A percentile compares a stretch with the other conserved stretches of the same genome.
Evolutionary conservation across 1,140 invertebrate genomes (phyloP).

Genomic region (Aphelenchoides avenae): DNA sequence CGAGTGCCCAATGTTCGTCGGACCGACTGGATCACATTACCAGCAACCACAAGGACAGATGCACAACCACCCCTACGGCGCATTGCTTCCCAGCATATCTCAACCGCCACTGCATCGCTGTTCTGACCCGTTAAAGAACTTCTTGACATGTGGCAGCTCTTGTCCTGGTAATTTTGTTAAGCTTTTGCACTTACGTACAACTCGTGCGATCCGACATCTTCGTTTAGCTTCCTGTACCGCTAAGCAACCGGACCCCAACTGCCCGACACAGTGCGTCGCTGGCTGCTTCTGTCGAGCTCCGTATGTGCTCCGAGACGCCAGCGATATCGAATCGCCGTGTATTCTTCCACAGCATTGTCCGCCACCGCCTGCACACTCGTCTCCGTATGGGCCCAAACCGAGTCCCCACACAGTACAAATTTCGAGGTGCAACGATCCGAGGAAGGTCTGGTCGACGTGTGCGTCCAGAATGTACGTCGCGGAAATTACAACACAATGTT

Average conservation of each 20-base stretch:
- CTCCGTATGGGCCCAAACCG: too few species aligned
- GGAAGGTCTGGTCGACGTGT: too few species aligned
- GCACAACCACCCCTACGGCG: too few species aligned
- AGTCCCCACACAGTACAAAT: too few species aligned
- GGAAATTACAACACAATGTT: too few species aligned
- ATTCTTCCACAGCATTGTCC: slow-evolving; percentile 25
- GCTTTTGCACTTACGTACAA: background rate
- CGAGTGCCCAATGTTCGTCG: slow-evolving; percentile 24
- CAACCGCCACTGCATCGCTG: too few species aligned
- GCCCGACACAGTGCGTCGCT: slow-evolving; percentile 5
- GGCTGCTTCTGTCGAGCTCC: slow-evolving; percentile 35
- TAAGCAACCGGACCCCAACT: slow-evolving; percentile 8
- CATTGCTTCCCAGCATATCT: too few species aligned
- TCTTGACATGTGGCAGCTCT: slow-evolving; percentile 25
- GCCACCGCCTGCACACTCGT: background rate
- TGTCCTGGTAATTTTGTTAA: slow-evolving; percentile 16
- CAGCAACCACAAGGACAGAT: slow-evolving; percentile 7
- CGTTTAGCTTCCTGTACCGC: slow-evolving; percentile 9
- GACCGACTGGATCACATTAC: background rate
- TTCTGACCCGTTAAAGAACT: slow-evolving; percentile 33
- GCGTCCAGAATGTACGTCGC: too few species aligned
- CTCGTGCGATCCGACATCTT: background rate
- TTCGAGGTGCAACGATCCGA: too few species aligned
- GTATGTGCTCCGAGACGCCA: slow-evolving; percentile 22
- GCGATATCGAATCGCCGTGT: slow-evolving; percentile 18